Evolutionary conservation across 1,140 invertebrate species (phyloP), one percentile per base, ranked within the genome.

Genomic region (Pogonomyrmex barbatus): DNA sequence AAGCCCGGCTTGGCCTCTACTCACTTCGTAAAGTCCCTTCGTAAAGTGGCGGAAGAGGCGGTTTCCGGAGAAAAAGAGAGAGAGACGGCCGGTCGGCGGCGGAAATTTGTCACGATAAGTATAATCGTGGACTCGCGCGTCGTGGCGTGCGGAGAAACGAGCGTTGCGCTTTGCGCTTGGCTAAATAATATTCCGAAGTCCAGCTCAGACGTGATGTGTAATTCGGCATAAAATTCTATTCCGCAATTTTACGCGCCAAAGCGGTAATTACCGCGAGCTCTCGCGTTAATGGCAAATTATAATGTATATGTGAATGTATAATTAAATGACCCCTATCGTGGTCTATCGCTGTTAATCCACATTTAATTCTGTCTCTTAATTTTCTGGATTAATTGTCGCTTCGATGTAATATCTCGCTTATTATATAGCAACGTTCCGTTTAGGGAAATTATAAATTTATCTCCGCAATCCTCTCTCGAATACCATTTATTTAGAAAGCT

Each of bases 61-160:
- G 77, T 79, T 90, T 90, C 89, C 89, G 89, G 89, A 79, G 67
- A 58, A 60, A 71, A 71, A 88, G 81, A 67, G 24, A 67, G 24
- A 24, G 65, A 87, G 71, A 58, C 60, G 45, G 62, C 14, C n/a
- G 45, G 33, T 73, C 24, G 54, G 47, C 47, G 73, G 47, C 89
- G 89, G 89, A 90, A 88, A 90, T 88, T 90, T 83, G 45, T 60
- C 65, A 87, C 78, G 89, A 90, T 90, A 90, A 90, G 89, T 75
- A 86, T 86, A 90, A 90, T 89, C 89, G 86, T 36, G n/a, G 30
- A 47, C 42, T 24, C 24, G 24, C n/a, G 68, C 50, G 42, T 62
- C 9, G 39, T 60, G n/a, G 14, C 54, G 39, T 45, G 58, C 58
- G 2, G 42, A 50, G 42, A 47, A 54, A 54, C n/a, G 24, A 9